Evolutionary conservation across 2,113 vertebrate genomes (phyloP), one percentile per base, ranked within the genome.

Genomic region (Pogonocichla stellata): DNA sequence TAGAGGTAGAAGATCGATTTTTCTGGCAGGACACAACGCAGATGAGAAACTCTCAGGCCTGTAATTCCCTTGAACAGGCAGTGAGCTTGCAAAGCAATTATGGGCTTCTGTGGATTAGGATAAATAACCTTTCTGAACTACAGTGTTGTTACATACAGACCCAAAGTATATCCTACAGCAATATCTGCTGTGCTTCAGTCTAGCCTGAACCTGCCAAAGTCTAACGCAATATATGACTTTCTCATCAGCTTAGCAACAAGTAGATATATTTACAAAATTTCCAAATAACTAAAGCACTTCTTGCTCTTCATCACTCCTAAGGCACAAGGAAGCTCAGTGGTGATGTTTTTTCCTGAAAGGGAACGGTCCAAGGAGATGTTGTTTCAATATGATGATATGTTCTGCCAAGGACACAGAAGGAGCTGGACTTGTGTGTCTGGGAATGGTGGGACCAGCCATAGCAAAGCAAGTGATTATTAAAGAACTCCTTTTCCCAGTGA

Each of bases 21-120:
- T 73, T 94, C 64, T 83, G 86, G 7, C 66, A 56, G 93, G 80
- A 69, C 66, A 86, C 43, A 57, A 61, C 70, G 53, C 33, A 77
- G 48, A 40, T 74, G 25, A 93, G 90, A 95, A 95, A 50, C 51
- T 50, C 72, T 65, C 23, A 93, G 72, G 43, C 36, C 78, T 91
- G 36, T 95, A 93, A 94, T 95, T 96, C 60, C 62, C 47, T 93
- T 6, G 16, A 88, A 88, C 25, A 78, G 62, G n/a, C 93, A 93
- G 53, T 78, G 36, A 90, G 34, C 58, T 90, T 93, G 92, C 45
- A 80, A 85, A 94, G 97, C 86, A 96, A 88, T 97, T 91, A 93
- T 22, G 62, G 88, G 36, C 56, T 95, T 95, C 85, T 83, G 66
- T 95, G 82, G 93, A 95, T 93, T 96, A 86, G 57, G 86, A 94